These are phyloP conservation scores for Gymnodraco acuticeps DNA, from an alignment of 2,797 vertebrate genomes.

Conservation along the genomic window DNA sequence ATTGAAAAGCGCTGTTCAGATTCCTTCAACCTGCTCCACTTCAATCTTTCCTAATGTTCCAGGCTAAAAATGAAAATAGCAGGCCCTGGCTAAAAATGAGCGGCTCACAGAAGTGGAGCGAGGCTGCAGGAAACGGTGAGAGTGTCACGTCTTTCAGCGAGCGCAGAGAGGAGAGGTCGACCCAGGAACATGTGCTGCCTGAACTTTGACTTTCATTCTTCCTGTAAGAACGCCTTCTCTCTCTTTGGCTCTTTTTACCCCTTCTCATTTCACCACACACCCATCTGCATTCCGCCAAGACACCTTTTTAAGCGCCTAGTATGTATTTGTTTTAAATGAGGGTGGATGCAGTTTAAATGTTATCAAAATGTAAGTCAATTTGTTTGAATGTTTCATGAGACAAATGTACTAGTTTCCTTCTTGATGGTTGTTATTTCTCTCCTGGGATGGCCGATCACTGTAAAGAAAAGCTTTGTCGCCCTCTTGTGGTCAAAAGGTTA, in stretches of 20 bases:
- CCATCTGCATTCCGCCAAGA: not conserved
- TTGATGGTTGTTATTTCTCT: not conserved
- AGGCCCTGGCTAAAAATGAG: conserved; percentile 75
- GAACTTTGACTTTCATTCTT: conserved; percentile 81
- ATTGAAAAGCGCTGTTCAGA: not conserved
- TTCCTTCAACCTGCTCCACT: conserved; percentile 6
- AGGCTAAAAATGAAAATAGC: conserved; percentile 71
- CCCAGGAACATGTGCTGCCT: conserved; percentile 84
- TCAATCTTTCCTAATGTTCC: conserved; percentile 38
- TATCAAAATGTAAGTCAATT: not conserved
- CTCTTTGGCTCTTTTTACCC: conserved; percentile 55
- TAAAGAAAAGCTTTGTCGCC: conserved; percentile 28
- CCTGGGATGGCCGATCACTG: not conserved
- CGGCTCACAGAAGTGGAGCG: conserved; percentile 66
- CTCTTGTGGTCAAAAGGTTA: conserved; percentile 45
- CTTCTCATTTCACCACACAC: conserved; percentile 23
- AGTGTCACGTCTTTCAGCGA: conserved; percentile 72
- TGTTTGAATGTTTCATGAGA: not conserved
- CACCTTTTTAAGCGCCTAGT: not conserved
- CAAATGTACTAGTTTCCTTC: not conserved
- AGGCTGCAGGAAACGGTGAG: conserved; percentile 66
- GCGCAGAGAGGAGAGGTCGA: conserved; percentile 57
- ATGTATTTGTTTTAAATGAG: no score
- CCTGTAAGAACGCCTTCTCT: conserved; percentile 71
- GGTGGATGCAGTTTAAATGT: not conserved